Base-by-base conservation (phyloP, 1,140 invertebrate genomes). In the Aphis craccivora region DNA sequence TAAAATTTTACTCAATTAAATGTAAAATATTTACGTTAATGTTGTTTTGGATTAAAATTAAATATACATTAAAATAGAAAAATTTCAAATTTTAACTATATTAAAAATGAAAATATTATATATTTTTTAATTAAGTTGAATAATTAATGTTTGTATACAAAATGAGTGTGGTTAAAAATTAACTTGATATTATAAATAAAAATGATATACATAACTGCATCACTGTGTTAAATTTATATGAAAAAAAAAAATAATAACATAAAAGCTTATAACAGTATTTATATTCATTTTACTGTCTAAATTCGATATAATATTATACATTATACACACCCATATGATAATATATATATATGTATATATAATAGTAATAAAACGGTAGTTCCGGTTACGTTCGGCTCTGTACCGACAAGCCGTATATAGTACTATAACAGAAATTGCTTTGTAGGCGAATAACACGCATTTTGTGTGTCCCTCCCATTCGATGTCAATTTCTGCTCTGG, bases 401-500 rank as follows among this genome's bases (percentile, higher is more conserved):
- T 87, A 22, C 86, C 86, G 43, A 87, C 86, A 87, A 87, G 30
- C 43, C 40, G 60, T 76, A 84, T 76, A 84, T 40, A 25, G 83
- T 84, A 84, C 83, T 43, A 43, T 84, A 84, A 84, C 83, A n/a
- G 43, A 87, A 87, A 87, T 87, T 45, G 86, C 43, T 35, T 87
- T 48, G 86, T 48, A 87, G 25, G 86, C 43, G 43, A 87, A 87
- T 51, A 53, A 89, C 86, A 87, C 87, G 87, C 87, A 35, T 87
- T 87, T 45, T 30, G 86, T 20, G 45, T 2, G 45, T 37, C n/a
- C 87, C 87, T 53, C 87, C 87, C 48, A 53, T 89, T 53, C 87
- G 87, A 89, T 53, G 87, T 89, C 87, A n/a, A 89, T 89, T 53
- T 53, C 87, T n/a, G 48, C 87, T 51, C 43, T 43, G 83, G 37